These are phyloP conservation scores for Mus pahari DNA, from an alignment of 2,113 vertebrate genomes.

Conservation along the genomic window DNA sequence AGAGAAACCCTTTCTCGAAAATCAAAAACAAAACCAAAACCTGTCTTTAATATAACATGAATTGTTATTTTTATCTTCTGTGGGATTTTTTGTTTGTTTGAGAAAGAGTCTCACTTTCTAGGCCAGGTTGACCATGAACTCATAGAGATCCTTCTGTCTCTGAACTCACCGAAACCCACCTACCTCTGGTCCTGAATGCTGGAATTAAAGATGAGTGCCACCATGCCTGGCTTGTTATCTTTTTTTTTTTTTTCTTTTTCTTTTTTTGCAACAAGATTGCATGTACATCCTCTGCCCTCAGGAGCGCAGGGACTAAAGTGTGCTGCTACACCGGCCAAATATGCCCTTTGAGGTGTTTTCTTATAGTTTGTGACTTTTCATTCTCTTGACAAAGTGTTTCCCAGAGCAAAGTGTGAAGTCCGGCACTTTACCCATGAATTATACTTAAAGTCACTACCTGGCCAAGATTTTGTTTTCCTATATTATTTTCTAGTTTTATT, in stretches of 20 bases:
- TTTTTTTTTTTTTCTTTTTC: constrained; percentile 1
- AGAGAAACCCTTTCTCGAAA: too few species aligned
- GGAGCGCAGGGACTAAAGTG: neutral
- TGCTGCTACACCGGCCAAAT: too few species aligned
- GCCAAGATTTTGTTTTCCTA: neutral
- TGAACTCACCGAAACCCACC: too few species aligned
- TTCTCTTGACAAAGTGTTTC: neutral
- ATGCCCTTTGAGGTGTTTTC: neutral
- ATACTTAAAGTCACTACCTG: neutral
- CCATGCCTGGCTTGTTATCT: neutral
- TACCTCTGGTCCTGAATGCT: neutral
- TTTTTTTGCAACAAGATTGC: neutral
- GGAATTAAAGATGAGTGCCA: neutral
- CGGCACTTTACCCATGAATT: neutral
- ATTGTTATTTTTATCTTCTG: neutral
- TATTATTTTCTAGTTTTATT: neutral
- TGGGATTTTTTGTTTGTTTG: neutral
- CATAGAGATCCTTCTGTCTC: neutral
- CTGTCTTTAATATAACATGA: neutral
- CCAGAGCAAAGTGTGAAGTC: neutral
- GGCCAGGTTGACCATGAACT: neutral
- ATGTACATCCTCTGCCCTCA: neutral
- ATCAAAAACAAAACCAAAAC: too few species aligned
- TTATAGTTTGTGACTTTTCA: neutral
- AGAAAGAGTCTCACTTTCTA: neutral